Conservation (phyloP, 2,113 vertebrate species). For the Sceloporus tristichus region DNA sequence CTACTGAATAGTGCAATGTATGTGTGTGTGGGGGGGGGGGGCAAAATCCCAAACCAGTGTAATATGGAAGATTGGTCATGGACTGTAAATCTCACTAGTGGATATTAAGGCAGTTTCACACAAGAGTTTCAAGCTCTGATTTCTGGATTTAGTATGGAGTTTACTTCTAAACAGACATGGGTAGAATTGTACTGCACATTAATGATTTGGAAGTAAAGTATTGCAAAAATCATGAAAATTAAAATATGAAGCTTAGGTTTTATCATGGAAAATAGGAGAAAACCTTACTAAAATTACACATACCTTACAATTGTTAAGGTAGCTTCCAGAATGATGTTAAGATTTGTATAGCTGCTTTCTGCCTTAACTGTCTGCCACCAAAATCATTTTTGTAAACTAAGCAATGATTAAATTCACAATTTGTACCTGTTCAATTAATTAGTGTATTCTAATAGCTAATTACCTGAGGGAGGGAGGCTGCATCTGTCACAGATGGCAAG, state of each 20-base stretch:
- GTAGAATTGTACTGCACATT: too few species aligned
- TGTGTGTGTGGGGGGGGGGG: background rate
- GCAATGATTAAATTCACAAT: conserved; percentile 1
- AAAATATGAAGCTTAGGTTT: background rate
- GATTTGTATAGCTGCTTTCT: background rate
- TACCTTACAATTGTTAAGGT: background rate
- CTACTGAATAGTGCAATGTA: background rate
- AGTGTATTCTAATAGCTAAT: conserved; percentile 25
- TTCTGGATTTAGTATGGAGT: too few species aligned
- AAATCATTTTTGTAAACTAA: background rate
- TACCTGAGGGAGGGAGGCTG: background rate
- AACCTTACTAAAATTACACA: conserved; percentile 5
- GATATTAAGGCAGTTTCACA: too few species aligned
- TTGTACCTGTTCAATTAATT: background rate
- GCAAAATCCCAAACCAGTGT: background rate
- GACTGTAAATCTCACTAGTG: too few species aligned
- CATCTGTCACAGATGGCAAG: conserved; percentile 6
- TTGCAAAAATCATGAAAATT: background rate
- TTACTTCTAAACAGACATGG: too few species aligned
- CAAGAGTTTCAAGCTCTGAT: too few species aligned
- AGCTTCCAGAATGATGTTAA: background rate
- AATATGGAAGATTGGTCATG: too few species aligned
- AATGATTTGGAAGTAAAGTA: too few species aligned
- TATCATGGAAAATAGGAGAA: background rate
- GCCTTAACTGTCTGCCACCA: background rate